Percentiles rank a stretch among this genome's conserved stretches.
These are phyloP conservation scores for Drosophila kurseongensis DNA, from an alignment of 1,140 invertebrate species.

Conservation along the genomic window DNA sequence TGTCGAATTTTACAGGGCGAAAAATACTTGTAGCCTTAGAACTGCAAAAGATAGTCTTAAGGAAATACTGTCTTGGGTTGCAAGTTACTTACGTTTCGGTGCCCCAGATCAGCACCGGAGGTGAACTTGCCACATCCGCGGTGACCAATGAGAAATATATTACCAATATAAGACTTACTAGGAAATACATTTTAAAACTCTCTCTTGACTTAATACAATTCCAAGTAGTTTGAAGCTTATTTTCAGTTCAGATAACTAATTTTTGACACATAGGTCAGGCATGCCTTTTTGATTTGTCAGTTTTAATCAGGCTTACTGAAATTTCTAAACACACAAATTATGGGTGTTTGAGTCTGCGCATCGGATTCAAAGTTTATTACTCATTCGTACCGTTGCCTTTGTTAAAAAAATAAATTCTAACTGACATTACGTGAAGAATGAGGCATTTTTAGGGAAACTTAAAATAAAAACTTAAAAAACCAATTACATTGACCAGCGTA, in stretches of 20 bases:
- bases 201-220: background rate
- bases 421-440: no score
- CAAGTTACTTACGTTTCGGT: conserved; percentile 44
- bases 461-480: no score
- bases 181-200: background rate
- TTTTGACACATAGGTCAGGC: background rate
- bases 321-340: no score
- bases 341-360: no score
- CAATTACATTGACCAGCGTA: no score
- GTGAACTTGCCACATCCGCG: background rate
- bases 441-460: no score
- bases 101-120: conserved; percentile 63
- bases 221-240: no score
- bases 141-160: background rate
- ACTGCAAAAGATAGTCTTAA: conserved; percentile 2
- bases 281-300: background rate
- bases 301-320: no score
- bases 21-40: conserved; percentile 24
- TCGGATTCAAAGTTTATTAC: no score
- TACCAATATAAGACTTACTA: background rate
- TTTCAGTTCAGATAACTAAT: background rate
- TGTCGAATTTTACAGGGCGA: background rate
- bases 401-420: no score
- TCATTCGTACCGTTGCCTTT: no score
- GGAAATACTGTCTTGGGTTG: background rate